Evolutionary conservation across 2,797 vertebrate genomes (phyloP).

Genomic region (Arctocebus calabarensis): DNA sequence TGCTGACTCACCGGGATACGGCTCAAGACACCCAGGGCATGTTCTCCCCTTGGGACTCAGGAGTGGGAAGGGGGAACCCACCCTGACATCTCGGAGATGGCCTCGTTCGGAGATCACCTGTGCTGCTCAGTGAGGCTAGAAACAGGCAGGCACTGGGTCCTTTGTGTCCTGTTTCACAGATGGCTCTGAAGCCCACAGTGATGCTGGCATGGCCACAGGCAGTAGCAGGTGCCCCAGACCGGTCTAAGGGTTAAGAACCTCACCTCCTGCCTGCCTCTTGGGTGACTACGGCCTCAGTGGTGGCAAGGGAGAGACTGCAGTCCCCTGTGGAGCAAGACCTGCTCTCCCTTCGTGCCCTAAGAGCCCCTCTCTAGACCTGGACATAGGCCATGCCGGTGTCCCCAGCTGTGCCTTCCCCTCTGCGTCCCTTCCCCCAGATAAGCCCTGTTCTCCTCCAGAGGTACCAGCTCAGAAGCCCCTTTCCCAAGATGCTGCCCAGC

Average conservation of each 20-base stretch:
- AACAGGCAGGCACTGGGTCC: background rate
- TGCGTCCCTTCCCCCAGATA: background rate
- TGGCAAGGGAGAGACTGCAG: no score
- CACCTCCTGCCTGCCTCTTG: background rate
- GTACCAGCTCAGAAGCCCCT: background rate
- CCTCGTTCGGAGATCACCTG: background rate
- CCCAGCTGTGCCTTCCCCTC: background rate
- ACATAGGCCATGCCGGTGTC: no score
- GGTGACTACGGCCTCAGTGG: background rate
- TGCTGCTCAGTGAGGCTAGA: background rate
- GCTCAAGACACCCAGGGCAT: background rate
- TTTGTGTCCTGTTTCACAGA: background rate
- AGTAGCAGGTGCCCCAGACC: background rate
- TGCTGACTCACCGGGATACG: slow-evolving; percentile 51
- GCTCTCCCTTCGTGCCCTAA: rapidly evolving
- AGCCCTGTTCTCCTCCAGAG: no score
- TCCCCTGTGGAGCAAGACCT: rapidly evolving
- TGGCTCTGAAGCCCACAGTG: background rate
- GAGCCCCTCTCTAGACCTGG: background rate
- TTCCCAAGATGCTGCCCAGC: background rate
- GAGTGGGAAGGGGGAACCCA: background rate
- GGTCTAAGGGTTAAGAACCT: background rate
- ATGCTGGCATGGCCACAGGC: rapidly evolving
- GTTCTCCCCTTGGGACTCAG: background rate
- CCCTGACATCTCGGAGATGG: background rate